A percentile compares a stretch with the other conserved stretches of the same genome.
Evolutionary conservation across 2,888 invertebrate species (phyloP).

Genomic region (Trichogramma dendrolimi): DNA sequence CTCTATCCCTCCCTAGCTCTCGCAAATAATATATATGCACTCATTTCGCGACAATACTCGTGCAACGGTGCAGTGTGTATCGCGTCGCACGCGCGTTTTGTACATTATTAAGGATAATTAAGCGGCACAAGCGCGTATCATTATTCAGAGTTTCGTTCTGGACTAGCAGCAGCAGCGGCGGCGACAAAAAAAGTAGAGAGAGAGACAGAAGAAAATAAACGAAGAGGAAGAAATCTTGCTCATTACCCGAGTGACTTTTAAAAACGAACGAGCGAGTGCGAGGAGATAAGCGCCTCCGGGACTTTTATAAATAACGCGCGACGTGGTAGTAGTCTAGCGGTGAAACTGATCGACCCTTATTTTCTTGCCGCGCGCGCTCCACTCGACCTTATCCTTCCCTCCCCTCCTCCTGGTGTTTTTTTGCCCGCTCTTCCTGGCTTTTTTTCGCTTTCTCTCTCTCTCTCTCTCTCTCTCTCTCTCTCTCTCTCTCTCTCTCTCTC

Average conservation of each 20-base stretch:
- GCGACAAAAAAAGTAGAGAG: too few species aligned
- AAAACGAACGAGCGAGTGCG: constrained; percentile 11
- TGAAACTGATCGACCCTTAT: constrained; percentile 13
- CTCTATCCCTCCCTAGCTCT: too few species aligned
- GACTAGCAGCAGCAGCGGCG: not conserved
- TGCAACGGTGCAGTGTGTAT: too few species aligned
- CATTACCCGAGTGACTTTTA: constrained; percentile 28
- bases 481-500: constrained; percentile 10
- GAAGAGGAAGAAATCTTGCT: constrained; percentile 13
- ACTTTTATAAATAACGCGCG: constrained; percentile 26
- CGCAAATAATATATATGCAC: too few species aligned
- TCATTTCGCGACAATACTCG: too few species aligned
- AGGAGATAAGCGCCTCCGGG: constrained; percentile 17
- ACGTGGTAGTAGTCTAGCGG: constrained; percentile 2
- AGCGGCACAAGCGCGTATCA: constrained; percentile 12
- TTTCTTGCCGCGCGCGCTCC: not conserved
- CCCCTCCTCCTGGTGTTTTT: not conserved
- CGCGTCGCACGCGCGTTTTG: constrained; percentile 14
- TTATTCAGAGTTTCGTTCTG: not conserved
- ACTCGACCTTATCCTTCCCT: not conserved
- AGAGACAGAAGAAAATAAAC: too few species aligned
- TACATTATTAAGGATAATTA: constrained; percentile 24
- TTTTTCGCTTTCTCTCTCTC: constrained; percentile 16
- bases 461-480: not conserved
- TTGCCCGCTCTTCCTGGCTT: not conserved